Percentiles rank a stretch among this genome's conserved stretches.
Conservation (phyloP, 2,888 invertebrate genomes). For the Metacarcinus magister region DNA sequence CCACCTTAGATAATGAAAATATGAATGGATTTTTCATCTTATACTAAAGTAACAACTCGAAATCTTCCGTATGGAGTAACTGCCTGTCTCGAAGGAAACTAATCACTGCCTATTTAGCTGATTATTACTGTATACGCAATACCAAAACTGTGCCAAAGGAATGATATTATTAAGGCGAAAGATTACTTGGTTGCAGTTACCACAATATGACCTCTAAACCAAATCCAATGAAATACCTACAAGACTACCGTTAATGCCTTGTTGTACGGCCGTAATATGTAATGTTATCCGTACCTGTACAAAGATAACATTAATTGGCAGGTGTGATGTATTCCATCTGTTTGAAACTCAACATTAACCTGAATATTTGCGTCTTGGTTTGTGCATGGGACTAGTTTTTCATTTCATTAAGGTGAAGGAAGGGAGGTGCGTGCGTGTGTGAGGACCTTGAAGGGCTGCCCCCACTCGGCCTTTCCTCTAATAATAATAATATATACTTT, state of each 20-base stretch:
- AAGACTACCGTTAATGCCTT: not conserved
- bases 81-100: not conserved
- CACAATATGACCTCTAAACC: not conserved
- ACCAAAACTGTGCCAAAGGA: not conserved
- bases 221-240: not conserved
- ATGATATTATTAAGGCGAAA: not conserved
- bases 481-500: too few species aligned
- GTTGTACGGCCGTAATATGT: not conserved
- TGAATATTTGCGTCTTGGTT: not conserved
- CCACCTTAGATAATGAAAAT: not conserved
- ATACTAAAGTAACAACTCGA: not conserved
- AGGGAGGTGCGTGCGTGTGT: slow-evolving; percentile 10
- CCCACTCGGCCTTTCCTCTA: not conserved
- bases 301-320: not conserved
- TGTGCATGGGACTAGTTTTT: not conserved
- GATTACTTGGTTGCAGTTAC: not conserved
- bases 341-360: not conserved
- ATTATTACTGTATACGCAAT: not conserved
- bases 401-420: not conserved
- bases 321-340: not conserved
- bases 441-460: not conserved
- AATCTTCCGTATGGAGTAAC: not conserved
- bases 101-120: not conserved
- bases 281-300: not conserved
- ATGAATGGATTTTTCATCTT: not conserved